Percentiles rank a stretch among this genome's conserved stretches.
phyloP scores from a whole-genome alignment of 2,888 invertebrate species.

The Tigriopus californicus region DNA sequence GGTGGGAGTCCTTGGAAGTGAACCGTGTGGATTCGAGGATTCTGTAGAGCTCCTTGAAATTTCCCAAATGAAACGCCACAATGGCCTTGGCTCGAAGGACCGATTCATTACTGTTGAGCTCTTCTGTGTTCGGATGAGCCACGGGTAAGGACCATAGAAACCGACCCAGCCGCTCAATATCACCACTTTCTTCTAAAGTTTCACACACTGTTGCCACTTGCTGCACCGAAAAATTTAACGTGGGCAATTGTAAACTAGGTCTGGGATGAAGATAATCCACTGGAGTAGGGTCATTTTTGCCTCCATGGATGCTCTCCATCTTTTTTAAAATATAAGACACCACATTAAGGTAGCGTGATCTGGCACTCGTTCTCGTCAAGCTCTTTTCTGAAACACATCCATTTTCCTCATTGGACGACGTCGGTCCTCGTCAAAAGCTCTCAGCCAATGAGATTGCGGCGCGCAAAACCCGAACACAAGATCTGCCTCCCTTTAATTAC shows the following conservation, averaged over 20 bases:
- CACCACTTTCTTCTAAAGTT: constrained; percentile 85
- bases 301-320: too few species aligned
- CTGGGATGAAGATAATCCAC: too few species aligned
- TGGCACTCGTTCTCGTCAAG: too few species aligned
- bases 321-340: too few species aligned
- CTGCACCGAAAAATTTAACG: constrained; percentile 56
- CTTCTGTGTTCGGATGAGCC: constrained; percentile 53
- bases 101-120: constrained; percentile 67
- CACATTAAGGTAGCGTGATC: too few species aligned
- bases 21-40: constrained; percentile 78
- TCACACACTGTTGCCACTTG: constrained; percentile 84
- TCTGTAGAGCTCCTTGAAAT: constrained; percentile 67
- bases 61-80: constrained; percentile 73
- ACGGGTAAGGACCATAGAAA: constrained; percentile 84
- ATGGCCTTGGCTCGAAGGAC: constrained; percentile 65
- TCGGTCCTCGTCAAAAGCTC: too few species aligned
- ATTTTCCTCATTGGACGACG: too few species aligned
- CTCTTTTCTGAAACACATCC: too few species aligned
- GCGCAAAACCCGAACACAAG: too few species aligned
- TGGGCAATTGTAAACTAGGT: constrained; percentile 36
- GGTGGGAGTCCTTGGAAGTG: constrained; percentile 59
- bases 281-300: too few species aligned
- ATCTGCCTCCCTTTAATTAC: too few species aligned
- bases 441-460: too few species aligned
- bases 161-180: constrained; percentile 66